Conservation (phyloP, 2,888 invertebrate species). For the Byasa hedistus region DNA sequence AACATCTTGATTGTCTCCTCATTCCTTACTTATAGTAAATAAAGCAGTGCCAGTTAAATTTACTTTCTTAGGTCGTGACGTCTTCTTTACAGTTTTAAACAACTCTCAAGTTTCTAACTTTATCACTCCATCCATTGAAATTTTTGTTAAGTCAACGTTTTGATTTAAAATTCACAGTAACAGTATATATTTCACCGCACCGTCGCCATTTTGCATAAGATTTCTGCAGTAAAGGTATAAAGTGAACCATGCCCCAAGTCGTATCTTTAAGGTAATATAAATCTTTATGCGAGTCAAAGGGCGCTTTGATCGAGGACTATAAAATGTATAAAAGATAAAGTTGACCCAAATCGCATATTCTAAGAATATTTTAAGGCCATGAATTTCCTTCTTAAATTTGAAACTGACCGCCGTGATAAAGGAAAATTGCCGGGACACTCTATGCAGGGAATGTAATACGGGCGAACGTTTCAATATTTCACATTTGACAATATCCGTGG, state of each 20-base stretch:
- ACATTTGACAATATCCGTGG: neutral
- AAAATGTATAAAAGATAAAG: constrained; percentile 27
- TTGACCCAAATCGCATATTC: constrained; percentile 21
- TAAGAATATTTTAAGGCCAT: constrained; percentile 26
- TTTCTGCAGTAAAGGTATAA: constrained; percentile 14
- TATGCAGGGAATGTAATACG: neutral
- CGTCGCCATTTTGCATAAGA: neutral
- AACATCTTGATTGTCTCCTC: no score
- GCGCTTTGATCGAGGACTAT: constrained; percentile 19
- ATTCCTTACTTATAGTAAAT: no score
- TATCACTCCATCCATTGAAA: no score
- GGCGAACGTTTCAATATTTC: neutral
- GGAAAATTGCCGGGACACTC: constrained; percentile 9
- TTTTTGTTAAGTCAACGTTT: no score
- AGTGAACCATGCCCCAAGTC: constrained; percentile 4
- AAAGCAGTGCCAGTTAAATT: no score
- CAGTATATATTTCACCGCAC: no score
- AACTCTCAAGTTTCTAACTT: no score
- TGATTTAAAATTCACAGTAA: no score
- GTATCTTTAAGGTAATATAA: constrained; percentile 17
- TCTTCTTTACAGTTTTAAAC: no score
- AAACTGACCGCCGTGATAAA: constrained; percentile 15
- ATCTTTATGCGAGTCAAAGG: constrained; percentile 26
- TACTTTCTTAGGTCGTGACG: no score
- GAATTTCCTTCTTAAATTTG: constrained; percentile 28